Evolutionary conservation across 2,797 vertebrate genomes (phyloP).

Genomic region (Spheniscus humboldti): DNA sequence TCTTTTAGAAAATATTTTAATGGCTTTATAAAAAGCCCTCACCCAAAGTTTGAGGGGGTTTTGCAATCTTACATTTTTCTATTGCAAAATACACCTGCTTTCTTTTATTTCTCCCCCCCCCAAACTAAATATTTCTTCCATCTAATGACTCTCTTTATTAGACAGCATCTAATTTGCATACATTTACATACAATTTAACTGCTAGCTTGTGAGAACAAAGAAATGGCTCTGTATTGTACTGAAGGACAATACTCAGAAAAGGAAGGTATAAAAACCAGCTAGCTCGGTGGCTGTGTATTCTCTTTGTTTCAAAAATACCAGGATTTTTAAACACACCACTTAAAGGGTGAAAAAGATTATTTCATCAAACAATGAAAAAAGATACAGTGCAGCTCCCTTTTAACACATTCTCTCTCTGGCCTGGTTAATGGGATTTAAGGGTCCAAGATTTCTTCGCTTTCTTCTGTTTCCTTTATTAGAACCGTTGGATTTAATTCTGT

Average conservation of each 20-base stretch:
- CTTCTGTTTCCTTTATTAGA: conserved; percentile 71
- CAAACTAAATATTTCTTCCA: conserved; percentile 86
- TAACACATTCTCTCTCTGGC: conserved; percentile 67
- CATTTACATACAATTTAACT: conserved; percentile 87
- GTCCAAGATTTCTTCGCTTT: conserved; percentile 69
- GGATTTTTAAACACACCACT: conserved; percentile 71
- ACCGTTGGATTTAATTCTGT: conserved; percentile 70
- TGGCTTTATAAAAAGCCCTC: conserved; percentile 67
- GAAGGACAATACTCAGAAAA: conserved; percentile 80
- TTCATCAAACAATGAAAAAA: conserved; percentile 75
- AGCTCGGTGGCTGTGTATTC: conserved; percentile 74
- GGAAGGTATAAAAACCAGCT: conserved; percentile 79
- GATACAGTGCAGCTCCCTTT: conserved; percentile 71
- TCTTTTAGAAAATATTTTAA: conserved; percentile 75
- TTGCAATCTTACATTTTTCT: conserved; percentile 74
- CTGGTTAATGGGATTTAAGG: conserved; percentile 73
- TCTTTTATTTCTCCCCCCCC: conserved; percentile 57
- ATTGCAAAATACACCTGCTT: conserved; percentile 82
- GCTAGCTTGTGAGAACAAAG: conserved; percentile 84
- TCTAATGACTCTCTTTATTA: conserved; percentile 87
- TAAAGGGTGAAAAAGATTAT: conserved; percentile 78
- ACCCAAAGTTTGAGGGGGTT: conserved; percentile 72
- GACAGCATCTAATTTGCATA: conserved; percentile 85
- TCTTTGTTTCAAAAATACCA: conserved; percentile 81
- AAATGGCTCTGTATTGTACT: conserved; percentile 79